phyloP scores from a whole-genome alignment of 2,888 invertebrate genomes.

The Corbicula japonica region DNA sequence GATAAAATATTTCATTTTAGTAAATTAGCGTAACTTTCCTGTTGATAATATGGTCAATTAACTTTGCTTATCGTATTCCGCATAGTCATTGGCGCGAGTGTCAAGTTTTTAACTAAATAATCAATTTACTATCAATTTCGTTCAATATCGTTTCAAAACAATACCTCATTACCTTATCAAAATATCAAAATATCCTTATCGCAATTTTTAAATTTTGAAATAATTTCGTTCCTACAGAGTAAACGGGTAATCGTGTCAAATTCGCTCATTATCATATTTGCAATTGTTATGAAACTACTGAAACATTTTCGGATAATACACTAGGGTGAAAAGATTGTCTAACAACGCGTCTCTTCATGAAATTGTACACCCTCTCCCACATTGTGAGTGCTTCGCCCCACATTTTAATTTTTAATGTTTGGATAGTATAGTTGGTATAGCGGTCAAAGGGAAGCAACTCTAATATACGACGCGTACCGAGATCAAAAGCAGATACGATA shows the following conservation, averaged over 20 bases:
- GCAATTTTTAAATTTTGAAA: too few relatives aligned
- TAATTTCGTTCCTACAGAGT: constrained; percentile 8
- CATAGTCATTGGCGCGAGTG: constrained; percentile 5
- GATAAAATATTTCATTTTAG: too few relatives aligned
- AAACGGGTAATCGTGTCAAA: neutral
- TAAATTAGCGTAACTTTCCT: too few relatives aligned
- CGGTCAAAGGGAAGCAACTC: constrained; percentile 13
- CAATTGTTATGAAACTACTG: neutral
- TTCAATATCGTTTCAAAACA: too few relatives aligned
- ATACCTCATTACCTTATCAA: constrained; percentile 11
- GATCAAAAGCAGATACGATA: too few relatives aligned
- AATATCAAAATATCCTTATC: too few relatives aligned
- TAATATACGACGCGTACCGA: too few relatives aligned
- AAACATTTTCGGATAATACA: constrained; percentile 11
- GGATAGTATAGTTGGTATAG: neutral
- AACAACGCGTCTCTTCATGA: neutral
- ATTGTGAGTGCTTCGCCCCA: constrained; percentile 2
- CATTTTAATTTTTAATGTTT: constrained; percentile 3
- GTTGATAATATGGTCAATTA: too few relatives aligned
- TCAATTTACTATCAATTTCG: constrained; percentile 15
- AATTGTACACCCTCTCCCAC: neutral
- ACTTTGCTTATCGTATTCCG: constrained; percentile 13
- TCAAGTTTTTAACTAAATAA: neutral
- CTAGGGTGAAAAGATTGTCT: neutral
- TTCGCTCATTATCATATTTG: constrained; percentile 6